phyloP scores from a whole-genome alignment of 2,888 invertebrate genomes.

The Calliscelio sp. region DNA sequence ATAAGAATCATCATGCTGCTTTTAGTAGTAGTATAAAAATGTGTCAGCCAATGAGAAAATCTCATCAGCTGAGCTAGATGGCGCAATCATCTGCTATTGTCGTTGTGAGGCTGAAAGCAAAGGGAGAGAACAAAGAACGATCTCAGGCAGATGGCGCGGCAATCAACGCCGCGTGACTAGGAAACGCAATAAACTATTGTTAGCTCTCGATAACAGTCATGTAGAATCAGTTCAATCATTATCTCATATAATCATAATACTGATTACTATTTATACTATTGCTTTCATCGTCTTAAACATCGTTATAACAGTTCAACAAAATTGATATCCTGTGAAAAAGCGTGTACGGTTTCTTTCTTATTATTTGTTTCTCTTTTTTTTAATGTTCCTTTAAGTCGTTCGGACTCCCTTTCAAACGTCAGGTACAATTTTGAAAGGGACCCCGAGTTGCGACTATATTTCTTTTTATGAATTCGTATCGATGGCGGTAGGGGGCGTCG shows the following conservation, averaged over 20 bases:
- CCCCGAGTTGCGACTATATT: too few relatives aligned
- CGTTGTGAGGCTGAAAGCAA: conserved; percentile 58
- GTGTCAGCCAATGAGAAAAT: too few relatives aligned
- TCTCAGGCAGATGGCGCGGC: conserved; percentile 84
- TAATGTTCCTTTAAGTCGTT: too few relatives aligned
- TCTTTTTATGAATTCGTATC: conserved; percentile 56
- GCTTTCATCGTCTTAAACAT: conserved; percentile 84
- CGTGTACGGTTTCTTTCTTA: conserved; percentile 57
- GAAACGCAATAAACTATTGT: conserved; percentile 79
- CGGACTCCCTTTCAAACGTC: neutral
- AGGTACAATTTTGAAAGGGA: too few relatives aligned
- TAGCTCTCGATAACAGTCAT: conserved; percentile 72
- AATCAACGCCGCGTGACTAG: conserved; percentile 86
- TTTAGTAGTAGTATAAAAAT: too few relatives aligned
- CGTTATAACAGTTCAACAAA: conserved; percentile 86
- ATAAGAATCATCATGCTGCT: too few relatives aligned
- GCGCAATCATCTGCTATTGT: conserved; percentile 64
- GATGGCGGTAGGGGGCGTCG: conserved; percentile 53
- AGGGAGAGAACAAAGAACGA: conserved; percentile 59
- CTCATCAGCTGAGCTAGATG: too few relatives aligned
- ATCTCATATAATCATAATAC: conserved; percentile 50
- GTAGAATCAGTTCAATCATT: conserved; percentile 69
- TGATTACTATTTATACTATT: conserved; percentile 79
- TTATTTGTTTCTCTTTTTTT: too few relatives aligned
- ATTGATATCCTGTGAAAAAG: conserved; percentile 83